Evolutionary conservation across 2,797 vertebrate species (phyloP), one percentile per base, ranked within the genome.

Genomic region (Pangasius sanitwongsei): DNA sequence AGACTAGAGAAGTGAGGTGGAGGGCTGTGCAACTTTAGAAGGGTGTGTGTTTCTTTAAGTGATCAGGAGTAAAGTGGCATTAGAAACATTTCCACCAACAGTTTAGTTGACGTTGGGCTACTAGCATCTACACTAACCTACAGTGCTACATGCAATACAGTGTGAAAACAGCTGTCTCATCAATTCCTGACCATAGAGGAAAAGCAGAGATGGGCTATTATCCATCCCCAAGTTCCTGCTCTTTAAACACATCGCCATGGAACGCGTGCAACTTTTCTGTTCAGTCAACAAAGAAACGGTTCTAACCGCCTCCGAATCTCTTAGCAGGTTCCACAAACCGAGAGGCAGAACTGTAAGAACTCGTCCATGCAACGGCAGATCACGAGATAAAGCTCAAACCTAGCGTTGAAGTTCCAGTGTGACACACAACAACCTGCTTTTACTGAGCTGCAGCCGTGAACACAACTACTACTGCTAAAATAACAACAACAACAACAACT

Each of bases 241-340:
- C 65, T 85, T 70, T 85, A 85, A 85, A 69, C 83, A n/a, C 82
- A 20, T 59, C 34, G 37, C 57, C 34, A 83, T 28, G 37, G 25
- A 65, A 59, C 59, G 57, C 57, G 37, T 83, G 63, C 48, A 31
- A 48, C 83, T 18, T 70, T 48, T n/a, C 59, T 59, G 48, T 85
- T 69, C 63, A 23, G n/a, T 83, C 82, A 83, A 61, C 34, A 28
- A 44, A 15, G 31, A 23, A 61, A 41, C 80, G 15, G 34, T 41
- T 82, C 20, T 4, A 59, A 25, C 20, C 50, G 23, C 25, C 6
- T 44, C 81, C 13, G 5, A 65, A 44, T 61, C 34, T 25, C 31
- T 2, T 1, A 25, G 55, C 50, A 57, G 80, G 4, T 61, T 41
- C 11, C 20, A 28, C 80, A 13, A 2, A 25, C 34, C 4, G 23